Evolutionary conservation across 2,797 vertebrate genomes (phyloP).

Genomic region (Ctenochaetus hawaiiensis): DNA sequence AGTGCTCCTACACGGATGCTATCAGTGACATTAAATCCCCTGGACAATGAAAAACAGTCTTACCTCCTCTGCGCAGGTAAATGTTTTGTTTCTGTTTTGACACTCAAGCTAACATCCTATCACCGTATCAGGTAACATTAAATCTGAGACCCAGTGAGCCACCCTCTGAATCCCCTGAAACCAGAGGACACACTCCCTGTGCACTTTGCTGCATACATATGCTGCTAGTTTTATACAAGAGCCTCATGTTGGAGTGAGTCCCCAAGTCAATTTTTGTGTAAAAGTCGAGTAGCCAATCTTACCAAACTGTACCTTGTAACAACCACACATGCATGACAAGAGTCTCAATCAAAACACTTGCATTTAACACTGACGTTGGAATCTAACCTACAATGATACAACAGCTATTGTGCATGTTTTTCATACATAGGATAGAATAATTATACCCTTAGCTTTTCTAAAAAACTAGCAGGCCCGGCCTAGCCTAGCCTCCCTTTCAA

Average conservation of each 20-base stretch:
- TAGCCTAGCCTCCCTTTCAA: too few relatives aligned
- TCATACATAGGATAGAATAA: neutral
- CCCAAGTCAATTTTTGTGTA: neutral
- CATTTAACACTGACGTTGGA: neutral
- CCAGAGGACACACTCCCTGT: neutral
- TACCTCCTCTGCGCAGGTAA: conserved; percentile 38
- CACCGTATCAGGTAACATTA: neutral
- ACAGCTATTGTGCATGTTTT: neutral
- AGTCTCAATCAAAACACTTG: neutral
- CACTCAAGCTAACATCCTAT: conserved; percentile 12
- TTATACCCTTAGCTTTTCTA: too few relatives aligned
- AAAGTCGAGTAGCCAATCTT: neutral
- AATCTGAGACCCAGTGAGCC: neutral
- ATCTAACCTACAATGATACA: neutral
- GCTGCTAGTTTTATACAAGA: neutral
- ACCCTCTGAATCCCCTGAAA: neutral
- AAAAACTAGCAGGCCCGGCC: too few relatives aligned
- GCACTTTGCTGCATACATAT: neutral
- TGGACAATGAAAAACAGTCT: conserved; percentile 48
- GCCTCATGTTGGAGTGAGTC: neutral
- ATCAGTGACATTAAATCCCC: conserved; percentile 68
- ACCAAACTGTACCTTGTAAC: neutral
- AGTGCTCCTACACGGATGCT: conserved; percentile 52
- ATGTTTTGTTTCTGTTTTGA: conserved; percentile 51
- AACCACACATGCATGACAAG: neutral